Evolutionary conservation across 2,888 invertebrate species (phyloP).

Genomic region (Gymnoscelis rufifasciata): DNA sequence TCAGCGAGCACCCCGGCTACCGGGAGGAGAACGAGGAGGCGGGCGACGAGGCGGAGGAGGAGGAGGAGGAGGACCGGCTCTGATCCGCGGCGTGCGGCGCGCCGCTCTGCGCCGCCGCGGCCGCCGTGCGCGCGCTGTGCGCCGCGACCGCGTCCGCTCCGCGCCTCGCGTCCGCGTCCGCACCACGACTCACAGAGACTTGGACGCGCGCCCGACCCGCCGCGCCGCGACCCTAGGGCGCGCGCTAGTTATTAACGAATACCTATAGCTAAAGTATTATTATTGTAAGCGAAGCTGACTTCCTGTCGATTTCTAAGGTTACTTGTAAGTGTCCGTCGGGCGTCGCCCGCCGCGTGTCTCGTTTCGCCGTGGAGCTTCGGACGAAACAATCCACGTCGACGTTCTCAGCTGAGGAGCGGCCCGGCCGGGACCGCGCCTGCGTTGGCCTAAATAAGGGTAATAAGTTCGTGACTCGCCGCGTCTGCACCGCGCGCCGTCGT

Average conservation of each 20-base stretch:
- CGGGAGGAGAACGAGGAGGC: slow-evolving; percentile 93
- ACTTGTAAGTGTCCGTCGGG: slow-evolving; percentile 46
- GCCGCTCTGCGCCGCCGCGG: slow-evolving; percentile 48
- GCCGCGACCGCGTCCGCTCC: slow-evolving; percentile 16
- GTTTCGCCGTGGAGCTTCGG: slow-evolving; percentile 40
- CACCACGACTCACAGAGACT: slow-evolving; percentile 56
- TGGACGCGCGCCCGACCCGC: slow-evolving; percentile 43
- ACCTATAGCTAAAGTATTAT: slow-evolving; percentile 53
- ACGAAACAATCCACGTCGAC: slow-evolving; percentile 57
- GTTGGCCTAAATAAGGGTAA: slow-evolving; percentile 54
- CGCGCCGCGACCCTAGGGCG: slow-evolving; percentile 31
- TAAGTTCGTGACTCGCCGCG: slow-evolving; percentile 33
- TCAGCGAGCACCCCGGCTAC: slow-evolving; percentile 96
- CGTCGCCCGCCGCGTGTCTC: slow-evolving; percentile 33
- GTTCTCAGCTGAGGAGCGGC: slow-evolving; percentile 58
- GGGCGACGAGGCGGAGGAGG: slow-evolving; percentile 90
- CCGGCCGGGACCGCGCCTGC: slow-evolving; percentile 32
- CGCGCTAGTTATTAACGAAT: slow-evolving; percentile 61
- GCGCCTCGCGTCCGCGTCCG: slow-evolving; percentile 11
- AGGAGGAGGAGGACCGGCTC: slow-evolving; percentile 86
- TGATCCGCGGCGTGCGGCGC: slow-evolving; percentile 79
- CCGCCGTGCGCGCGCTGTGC: slow-evolving; percentile 43
- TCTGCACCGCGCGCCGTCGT: slow-evolving; percentile 28
- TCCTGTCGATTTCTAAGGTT: slow-evolving; percentile 74
- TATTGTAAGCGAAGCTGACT: slow-evolving; percentile 75